Percentiles rank a stretch among this genome's conserved stretches.
phyloP scores from a whole-genome alignment of 2,797 vertebrate species.

The Gymnocypris eckloni region DNA sequence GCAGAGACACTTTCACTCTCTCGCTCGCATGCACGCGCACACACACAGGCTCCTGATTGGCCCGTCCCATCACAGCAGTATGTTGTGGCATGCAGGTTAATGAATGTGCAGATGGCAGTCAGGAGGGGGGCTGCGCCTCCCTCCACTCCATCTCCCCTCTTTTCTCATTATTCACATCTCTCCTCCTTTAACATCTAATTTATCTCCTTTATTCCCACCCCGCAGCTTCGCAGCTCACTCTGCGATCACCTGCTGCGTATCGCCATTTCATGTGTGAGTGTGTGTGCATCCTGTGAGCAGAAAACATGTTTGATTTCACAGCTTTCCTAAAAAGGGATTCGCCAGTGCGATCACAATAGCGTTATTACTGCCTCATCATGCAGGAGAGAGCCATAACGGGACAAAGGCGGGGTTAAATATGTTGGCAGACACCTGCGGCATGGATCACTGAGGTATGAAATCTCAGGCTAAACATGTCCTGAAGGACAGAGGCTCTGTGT shows the following conservation, averaged over 20 bases:
- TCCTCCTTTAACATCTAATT: slow-evolving; percentile 54
- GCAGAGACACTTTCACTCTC: slow-evolving; percentile 52
- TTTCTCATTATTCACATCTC: slow-evolving; percentile 30
- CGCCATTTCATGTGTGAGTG: neutral
- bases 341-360: slow-evolving; percentile 39
- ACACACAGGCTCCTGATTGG: slow-evolving; percentile 48
- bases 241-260: slow-evolving; percentile 51
- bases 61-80: slow-evolving; percentile 45
- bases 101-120: slow-evolving; percentile 80
- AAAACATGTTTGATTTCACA: slow-evolving; percentile 62
- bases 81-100: slow-evolving; percentile 78
- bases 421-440: slow-evolving; percentile 53
- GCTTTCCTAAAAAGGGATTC: slow-evolving; percentile 60
- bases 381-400: slow-evolving; percentile 44
- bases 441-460: slow-evolving; percentile 57
- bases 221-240: slow-evolving; percentile 41
- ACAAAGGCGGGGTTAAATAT: slow-evolving; percentile 59
- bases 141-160: slow-evolving; percentile 43
- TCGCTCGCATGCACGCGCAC: neutral
- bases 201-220: slow-evolving; percentile 31
- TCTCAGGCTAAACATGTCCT: slow-evolving; percentile 58
- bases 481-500: slow-evolving; percentile 36
- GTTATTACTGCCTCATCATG: slow-evolving; percentile 42
- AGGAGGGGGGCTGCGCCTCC: slow-evolving; percentile 60
- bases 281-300: slow-evolving; percentile 37